Base-by-base conservation (phyloP, 2,888 invertebrate genomes). In the Nezara viridula region DNA sequence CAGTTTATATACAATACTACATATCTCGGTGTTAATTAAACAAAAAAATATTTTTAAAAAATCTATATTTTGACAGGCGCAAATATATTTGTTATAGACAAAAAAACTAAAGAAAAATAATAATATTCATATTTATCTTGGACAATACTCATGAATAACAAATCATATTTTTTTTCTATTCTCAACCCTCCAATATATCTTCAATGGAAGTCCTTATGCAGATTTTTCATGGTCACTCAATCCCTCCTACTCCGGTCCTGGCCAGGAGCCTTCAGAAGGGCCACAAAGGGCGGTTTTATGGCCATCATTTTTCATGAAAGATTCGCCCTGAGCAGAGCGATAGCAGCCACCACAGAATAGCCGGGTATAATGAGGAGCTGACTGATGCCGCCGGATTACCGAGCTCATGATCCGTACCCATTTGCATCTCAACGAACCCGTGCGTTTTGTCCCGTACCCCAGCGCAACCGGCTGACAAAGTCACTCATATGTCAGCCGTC, bases 351-450 rank as follows among this genome's bases (percentile, higher is more conserved):
- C 81, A 47, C 81, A 81, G 81, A 47, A 47, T 81, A 6, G 40
- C 44, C 81, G 12, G 4, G 81, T 81, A 81, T 81, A 81, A 81
- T 44, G 44, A 47, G 44, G 44, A 40, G 81, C 14, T 81, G 81
- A 81, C 44, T 81, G 81, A 81, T 81, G 44, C 81, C 44, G 3
- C 81, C 40, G 81, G 81, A 81, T 81, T 81, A 81, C 44, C 32
- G 40, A 40, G 44, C 73, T 88, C 73, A 60, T 73, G 88, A 88
- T 88, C 60, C 73, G 44, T 47, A 21, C 21, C n/a, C 49, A 88
- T 88, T 88, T 88, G 88, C 88, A 88, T 88, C 88, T 88, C 60
- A 88, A 88, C 66, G 49, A 49, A 44, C 73, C 47, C 47, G 88
- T 73, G 86, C 32, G 86, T 86, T 88, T 47, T 73, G 52, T 32